Conservation (phyloP, 2,888 invertebrate genomes). For the Lasius platythorax region DNA sequence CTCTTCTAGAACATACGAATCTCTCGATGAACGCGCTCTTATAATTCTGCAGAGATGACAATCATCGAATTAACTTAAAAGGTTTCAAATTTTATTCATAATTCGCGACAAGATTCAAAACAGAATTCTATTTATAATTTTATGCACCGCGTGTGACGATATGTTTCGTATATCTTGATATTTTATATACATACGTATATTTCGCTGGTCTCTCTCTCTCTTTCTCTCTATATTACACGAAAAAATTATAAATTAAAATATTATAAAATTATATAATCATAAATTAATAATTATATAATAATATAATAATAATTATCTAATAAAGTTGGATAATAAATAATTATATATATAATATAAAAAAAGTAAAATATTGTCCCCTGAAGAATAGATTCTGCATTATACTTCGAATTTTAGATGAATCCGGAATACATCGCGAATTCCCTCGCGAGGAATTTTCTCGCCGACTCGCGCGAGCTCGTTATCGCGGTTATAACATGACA, state of each 20-base stretch:
- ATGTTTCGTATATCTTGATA: too few relatives aligned
- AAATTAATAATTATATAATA: neutral
- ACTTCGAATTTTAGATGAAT: neutral
- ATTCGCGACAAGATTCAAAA: neutral
- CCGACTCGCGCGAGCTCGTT: constrained; percentile 5
- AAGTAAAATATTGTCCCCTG: neutral
- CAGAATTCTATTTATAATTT: neutral
- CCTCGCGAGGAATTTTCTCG: constrained; percentile 17
- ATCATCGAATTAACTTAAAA: neutral
- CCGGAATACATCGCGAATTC: neutral
- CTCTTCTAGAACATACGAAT: constrained; percentile 47
- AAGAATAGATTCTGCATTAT: too few relatives aligned
- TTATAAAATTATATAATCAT: neutral
- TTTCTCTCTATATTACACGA: neutral
- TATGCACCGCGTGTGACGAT: too few relatives aligned
- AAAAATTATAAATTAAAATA: neutral
- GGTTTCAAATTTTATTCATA: neutral
- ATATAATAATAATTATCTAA: neutral
- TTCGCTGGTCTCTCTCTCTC: too few relatives aligned
- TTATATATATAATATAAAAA: neutral
- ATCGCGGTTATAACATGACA: constrained; percentile 26
- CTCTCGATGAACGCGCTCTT: constrained; percentile 52
- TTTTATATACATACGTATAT: too few relatives aligned
- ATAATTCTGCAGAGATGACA: constrained; percentile 42
- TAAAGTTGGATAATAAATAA: too few relatives aligned